Evolutionary conservation across 2,113 vertebrate genomes (phyloP).

Genomic region (Paratilapia polleni): DNA sequence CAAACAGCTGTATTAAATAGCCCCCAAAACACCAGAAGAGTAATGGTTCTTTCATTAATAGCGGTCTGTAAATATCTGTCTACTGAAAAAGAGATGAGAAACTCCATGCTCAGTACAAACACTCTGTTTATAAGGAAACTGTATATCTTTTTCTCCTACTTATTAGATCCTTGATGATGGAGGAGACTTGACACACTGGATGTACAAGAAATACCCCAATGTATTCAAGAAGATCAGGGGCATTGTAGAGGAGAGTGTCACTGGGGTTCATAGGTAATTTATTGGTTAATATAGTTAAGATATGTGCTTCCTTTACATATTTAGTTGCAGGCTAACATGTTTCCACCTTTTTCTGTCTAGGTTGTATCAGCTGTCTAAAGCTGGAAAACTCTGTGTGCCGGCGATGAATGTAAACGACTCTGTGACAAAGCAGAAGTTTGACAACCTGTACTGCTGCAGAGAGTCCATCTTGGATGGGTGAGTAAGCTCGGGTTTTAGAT

Average conservation of each 20-base stretch:
- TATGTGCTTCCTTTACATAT: not conserved
- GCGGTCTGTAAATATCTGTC: not conserved
- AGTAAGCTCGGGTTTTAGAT: constrained; percentile 47
- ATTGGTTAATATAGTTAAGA: not conserved
- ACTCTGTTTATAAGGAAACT: not conserved
- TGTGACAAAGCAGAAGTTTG: constrained; percentile 99
- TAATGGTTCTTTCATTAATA: not conserved
- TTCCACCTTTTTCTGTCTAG: constrained; percentile 66
- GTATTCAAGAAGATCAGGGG: constrained; percentile 98
- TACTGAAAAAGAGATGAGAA: not conserved
- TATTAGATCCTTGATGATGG: constrained; percentile 96
- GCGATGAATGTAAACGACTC: constrained; percentile 99
- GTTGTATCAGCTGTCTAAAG: constrained; percentile 98
- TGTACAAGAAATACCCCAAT: constrained; percentile 98
- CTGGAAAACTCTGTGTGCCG: constrained; percentile 97
- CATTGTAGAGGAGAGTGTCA: constrained; percentile 99
- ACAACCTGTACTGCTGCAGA: constrained; percentile 98
- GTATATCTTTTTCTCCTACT: not conserved
- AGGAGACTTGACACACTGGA: constrained; percentile 98
- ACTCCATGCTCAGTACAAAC: not conserved
- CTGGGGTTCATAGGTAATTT: constrained; percentile 92
- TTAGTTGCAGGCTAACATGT: not conserved
- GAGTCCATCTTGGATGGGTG: constrained; percentile 98
- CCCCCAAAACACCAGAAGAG: not conserved
- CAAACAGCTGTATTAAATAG: not conserved